These are phyloP conservation scores for Trematocara stigmaticum DNA, from an alignment of 2,113 vertebrate genomes.

Conservation along the genomic window DNA sequence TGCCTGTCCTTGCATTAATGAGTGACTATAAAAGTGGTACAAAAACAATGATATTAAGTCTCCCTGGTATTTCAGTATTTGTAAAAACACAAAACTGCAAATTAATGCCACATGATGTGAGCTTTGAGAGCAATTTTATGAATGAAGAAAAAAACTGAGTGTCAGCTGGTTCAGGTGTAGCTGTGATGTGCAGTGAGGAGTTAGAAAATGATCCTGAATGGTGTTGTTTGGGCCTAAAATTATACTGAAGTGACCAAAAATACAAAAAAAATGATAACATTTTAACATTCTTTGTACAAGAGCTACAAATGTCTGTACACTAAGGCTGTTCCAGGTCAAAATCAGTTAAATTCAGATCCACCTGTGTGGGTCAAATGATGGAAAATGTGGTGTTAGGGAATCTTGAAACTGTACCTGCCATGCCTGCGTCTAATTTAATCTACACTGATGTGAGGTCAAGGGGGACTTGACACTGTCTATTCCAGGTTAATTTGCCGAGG, in stretches of 20 bases:
- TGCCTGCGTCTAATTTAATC: fast-evolving
- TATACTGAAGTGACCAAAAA: background rate
- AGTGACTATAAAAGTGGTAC: background rate
- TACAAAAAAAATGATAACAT: background rate
- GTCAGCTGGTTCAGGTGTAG: background rate
- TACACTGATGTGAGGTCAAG: background rate
- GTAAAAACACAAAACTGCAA: background rate
- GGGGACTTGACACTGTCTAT: background rate
- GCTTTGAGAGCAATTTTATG: background rate
- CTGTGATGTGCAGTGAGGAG: background rate
- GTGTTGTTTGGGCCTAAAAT: background rate
- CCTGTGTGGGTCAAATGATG: background rate
- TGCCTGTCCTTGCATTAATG: background rate
- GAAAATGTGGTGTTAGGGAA: background rate
- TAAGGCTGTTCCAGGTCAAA: background rate
- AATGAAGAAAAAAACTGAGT: background rate
- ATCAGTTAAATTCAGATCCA: background rate
- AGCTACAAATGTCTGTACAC: background rate
- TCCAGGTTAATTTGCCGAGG: background rate
- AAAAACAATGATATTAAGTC: background rate
- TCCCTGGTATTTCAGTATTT: background rate
- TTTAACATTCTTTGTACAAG: background rate
- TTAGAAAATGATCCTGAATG: background rate
- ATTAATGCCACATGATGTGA: background rate
- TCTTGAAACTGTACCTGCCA: background rate